These are phyloP conservation scores for Oophaga pumilio DNA, from an alignment of 2,113 vertebrate genomes.

Conservation along the genomic window DNA sequence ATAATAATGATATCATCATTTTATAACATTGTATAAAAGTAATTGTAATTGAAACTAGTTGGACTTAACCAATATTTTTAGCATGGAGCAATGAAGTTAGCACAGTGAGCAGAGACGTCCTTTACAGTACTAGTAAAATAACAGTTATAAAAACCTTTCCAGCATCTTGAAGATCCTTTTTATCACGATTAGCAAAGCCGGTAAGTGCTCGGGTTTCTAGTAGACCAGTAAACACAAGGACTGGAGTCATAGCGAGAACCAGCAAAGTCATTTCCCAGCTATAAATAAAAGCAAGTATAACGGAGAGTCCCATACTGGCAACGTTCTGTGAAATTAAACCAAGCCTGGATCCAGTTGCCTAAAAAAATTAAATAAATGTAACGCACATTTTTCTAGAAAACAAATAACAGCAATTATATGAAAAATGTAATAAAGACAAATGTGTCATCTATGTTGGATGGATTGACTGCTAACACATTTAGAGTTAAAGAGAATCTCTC, in stretches of 20 bases:
- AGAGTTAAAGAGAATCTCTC: too few relatives aligned
- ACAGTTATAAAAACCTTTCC: constrained; percentile 58
- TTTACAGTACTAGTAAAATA: neutral
- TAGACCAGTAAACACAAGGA: constrained; percentile 62
- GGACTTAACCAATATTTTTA: constrained; percentile 27
- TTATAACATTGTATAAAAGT: neutral
- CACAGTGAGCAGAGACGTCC: neutral
- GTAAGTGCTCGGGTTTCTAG: constrained; percentile 58
- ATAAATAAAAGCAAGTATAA: constrained; percentile 60
- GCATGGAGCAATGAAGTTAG: neutral
- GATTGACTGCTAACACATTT: neutral
- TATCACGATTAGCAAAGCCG: constrained; percentile 61
- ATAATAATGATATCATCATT: neutral
- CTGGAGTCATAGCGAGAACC: constrained; percentile 60
- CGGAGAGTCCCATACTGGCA: constrained; percentile 62
- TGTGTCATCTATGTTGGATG: neutral
- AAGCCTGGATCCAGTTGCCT: constrained; percentile 61
- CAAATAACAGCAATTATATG: neutral
- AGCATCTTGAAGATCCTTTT: constrained; percentile 60
- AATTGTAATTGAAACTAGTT: neutral
- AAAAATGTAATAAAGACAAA: neutral
- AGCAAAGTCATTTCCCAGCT: constrained; percentile 64
- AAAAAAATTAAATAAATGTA: neutral
- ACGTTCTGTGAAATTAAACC: constrained; percentile 61
- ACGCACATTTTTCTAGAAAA: neutral